Evolutionary conservation across 2,113 vertebrate genomes (phyloP).

Genomic region (Ceratotherium simum): DNA sequence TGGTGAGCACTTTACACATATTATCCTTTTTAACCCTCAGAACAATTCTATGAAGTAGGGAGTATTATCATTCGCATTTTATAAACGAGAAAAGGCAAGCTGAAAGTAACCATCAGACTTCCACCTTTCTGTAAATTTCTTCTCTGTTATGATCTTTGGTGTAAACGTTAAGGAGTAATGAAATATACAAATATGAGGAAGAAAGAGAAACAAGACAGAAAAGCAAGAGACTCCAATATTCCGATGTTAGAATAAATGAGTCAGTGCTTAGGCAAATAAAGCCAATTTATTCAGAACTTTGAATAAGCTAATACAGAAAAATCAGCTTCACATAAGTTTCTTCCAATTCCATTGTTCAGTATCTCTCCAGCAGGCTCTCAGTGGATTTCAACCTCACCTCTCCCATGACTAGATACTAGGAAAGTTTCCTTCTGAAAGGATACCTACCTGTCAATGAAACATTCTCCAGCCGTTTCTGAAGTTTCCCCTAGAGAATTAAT

Average conservation of each 20-base stretch:
- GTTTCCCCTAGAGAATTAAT: constrained; percentile 29
- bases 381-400: not conserved
- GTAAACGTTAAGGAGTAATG: not conserved
- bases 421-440: not conserved
- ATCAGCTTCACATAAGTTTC: not conserved
- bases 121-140: not conserved
- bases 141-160: not conserved
- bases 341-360: not conserved
- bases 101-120: not conserved
- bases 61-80: not conserved
- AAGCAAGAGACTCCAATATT: not conserved
- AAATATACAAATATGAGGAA: not conserved
- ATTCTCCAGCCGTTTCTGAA: not conserved
- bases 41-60: not conserved
- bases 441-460: not conserved
- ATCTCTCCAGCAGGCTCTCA: not conserved
- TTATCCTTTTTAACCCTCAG: not conserved
- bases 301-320: not conserved
- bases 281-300: not conserved
- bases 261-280: not conserved
- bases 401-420: not conserved
- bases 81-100: not conserved
- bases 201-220: not conserved
- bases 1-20: not conserved
- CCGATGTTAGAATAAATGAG: not conserved